Percentiles rank a stretch among this genome's conserved stretches.
Evolutionary conservation across 1,140 invertebrate species (phyloP).

Genomic region (Rhyacophila brunnea): DNA sequence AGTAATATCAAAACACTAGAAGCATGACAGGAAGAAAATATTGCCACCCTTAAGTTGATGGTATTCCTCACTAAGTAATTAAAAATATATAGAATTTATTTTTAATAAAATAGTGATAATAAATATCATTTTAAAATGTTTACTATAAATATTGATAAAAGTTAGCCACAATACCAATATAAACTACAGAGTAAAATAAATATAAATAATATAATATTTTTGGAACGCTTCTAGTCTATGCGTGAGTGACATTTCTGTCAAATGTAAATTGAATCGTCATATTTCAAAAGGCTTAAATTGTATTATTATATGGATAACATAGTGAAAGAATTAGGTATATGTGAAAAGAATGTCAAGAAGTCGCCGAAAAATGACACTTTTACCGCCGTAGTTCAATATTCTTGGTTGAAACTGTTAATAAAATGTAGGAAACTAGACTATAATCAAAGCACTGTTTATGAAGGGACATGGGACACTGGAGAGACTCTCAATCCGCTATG

Average conservation of each 20-base stretch:
- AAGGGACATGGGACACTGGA: constrained; percentile 52
- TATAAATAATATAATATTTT: too few relatives aligned
- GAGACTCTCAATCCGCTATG: constrained; percentile 58
- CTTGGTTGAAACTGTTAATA: constrained; percentile 65
- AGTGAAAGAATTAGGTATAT: constrained; percentile 63
- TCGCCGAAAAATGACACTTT: constrained; percentile 56
- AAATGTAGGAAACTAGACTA: constrained; percentile 59
- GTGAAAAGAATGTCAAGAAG: constrained; percentile 61
- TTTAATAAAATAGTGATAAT: too few relatives aligned
- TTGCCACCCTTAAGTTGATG: too few relatives aligned
- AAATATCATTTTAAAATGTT: too few relatives aligned
- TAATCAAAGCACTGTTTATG: constrained; percentile 50
- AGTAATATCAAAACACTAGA: too few relatives aligned
- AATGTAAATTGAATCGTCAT: constrained; percentile 8
- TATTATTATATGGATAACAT: constrained; percentile 56
- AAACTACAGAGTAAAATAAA: too few relatives aligned
- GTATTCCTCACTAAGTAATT: too few relatives aligned
- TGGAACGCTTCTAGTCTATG: too few relatives aligned
- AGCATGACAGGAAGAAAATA: too few relatives aligned
- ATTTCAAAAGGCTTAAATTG: constrained; percentile 10
- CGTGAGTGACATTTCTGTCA: constrained; percentile 16
- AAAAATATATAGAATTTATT: too few relatives aligned
- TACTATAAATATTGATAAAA: too few relatives aligned
- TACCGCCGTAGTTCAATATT: constrained; percentile 63
- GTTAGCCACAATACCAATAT: too few relatives aligned